A percentile compares a stretch with the other conserved stretches of the same genome.
Conservation (phyloP, 2,113 vertebrate genomes). For the Serranochromis macrocephalus region DNA sequence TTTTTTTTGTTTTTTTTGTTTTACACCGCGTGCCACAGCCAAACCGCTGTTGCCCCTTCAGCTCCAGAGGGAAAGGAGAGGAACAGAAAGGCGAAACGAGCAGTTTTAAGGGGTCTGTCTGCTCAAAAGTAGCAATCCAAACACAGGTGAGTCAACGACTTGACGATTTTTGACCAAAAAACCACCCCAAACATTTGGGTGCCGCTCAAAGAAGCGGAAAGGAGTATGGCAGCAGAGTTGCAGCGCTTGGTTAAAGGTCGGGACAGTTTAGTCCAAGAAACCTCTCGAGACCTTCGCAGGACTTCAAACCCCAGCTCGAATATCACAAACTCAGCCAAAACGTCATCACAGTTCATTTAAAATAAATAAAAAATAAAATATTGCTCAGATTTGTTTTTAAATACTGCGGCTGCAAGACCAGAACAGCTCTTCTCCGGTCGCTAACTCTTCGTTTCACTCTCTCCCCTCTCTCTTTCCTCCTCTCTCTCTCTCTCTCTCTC, state of each 20-base stretch:
- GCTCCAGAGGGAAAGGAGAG: not conserved
- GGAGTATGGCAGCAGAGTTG: not conserved
- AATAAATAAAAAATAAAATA: not conserved
- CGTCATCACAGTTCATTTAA: not conserved
- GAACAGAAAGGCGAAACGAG: not conserved
- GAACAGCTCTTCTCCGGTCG: not conserved
- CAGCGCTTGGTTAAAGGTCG: not conserved
- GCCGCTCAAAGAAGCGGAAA: not conserved
- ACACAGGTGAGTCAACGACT: not conserved
- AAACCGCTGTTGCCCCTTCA: not conserved
- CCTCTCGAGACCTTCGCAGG: not conserved
- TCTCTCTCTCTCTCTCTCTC: not conserved
- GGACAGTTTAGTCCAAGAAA: not conserved
- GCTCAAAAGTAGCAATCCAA: not conserved
- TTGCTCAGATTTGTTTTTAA: not conserved
- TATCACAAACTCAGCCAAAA: not conserved
- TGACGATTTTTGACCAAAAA: not conserved
- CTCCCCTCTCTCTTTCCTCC: not conserved
- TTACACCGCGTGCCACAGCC: not conserved
- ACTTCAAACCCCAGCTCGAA: not conserved
- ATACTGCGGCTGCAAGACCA: slow-evolving; percentile 15
- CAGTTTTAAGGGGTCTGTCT: not conserved
- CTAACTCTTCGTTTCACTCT: slow-evolving; percentile 1
- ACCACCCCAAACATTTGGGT: not conserved
- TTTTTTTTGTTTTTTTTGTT: not conserved